Evolutionary conservation across 2,888 invertebrate species (phyloP).

Genomic region (Thymelicus sylvestris): DNA sequence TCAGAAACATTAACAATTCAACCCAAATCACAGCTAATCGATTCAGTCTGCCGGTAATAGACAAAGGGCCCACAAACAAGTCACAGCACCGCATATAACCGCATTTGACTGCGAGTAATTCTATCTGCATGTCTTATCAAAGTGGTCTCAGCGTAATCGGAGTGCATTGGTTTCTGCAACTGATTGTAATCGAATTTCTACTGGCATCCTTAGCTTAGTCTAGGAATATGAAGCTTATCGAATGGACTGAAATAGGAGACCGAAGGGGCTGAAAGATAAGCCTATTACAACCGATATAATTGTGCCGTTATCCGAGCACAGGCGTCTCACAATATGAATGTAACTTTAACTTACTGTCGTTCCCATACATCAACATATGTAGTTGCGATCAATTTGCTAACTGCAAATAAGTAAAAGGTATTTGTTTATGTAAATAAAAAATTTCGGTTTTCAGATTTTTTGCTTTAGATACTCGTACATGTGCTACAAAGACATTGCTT

Average conservation of each 20-base stretch:
- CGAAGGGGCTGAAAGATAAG: too few relatives aligned
- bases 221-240: not conserved
- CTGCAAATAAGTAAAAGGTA: too few relatives aligned
- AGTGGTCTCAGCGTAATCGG: slow-evolving; percentile 44
- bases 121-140: slow-evolving; percentile 77
- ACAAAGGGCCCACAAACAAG: slow-evolving; percentile 26
- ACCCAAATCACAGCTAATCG: slow-evolving; percentile 26
- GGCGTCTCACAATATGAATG: too few relatives aligned
- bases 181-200: slow-evolving; percentile 25
- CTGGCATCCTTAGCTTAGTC: not conserved
- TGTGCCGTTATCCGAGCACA: too few relatives aligned
- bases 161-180: slow-evolving; percentile 9
- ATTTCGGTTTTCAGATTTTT: too few relatives aligned
- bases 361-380: too few relatives aligned
- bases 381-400: too few relatives aligned
- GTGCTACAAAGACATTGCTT: too few relatives aligned
- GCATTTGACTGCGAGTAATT: slow-evolving; percentile 50
- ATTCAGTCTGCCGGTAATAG: slow-evolving; percentile 26
- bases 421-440: too few relatives aligned
- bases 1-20: slow-evolving; percentile 18
- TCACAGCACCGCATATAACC: slow-evolving; percentile 12
- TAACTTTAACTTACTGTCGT: too few relatives aligned
- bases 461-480: too few relatives aligned
- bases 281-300: too few relatives aligned
- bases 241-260: not conserved